Evolutionary conservation across 1,140 invertebrate genomes (phyloP).

Genomic region (Oryctes rhinoceros): DNA sequence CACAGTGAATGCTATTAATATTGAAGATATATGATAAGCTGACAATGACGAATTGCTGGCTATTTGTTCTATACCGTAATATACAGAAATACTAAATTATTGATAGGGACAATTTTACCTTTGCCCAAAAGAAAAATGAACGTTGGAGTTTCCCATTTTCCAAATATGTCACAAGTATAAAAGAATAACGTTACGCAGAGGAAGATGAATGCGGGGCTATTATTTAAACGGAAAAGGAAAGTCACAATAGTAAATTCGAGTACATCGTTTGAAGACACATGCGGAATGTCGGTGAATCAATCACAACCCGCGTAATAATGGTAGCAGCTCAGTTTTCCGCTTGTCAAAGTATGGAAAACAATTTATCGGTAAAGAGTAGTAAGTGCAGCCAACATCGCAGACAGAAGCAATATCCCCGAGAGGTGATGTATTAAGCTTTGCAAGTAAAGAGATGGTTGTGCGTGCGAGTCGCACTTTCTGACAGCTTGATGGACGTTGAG

Average conservation of each 20-base stretch:
- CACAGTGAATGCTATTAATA: background rate
- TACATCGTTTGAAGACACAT: slow-evolving; percentile 40
- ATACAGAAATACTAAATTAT: slow-evolving; percentile 34
- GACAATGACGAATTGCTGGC: slow-evolving; percentile 24
- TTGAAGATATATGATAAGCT: background rate
- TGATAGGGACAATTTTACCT: slow-evolving; percentile 16
- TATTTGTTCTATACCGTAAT: slow-evolving; percentile 27
- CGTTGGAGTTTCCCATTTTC: slow-evolving; percentile 37
- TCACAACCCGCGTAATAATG: slow-evolving; percentile 49
- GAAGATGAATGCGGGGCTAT: slow-evolving; percentile 46
- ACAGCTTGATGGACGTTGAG: slow-evolving; percentile 55
- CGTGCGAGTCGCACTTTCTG: slow-evolving; percentile 51
- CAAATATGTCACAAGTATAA: slow-evolving; percentile 40
- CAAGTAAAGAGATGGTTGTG: slow-evolving; percentile 48
- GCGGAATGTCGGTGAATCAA: slow-evolving; percentile 43
- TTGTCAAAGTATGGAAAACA: slow-evolving; percentile 53
- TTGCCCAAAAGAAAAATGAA: slow-evolving; percentile 40
- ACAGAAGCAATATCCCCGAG: slow-evolving; percentile 50
- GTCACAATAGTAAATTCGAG: slow-evolving; percentile 43
- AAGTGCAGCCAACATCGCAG: slow-evolving; percentile 40
- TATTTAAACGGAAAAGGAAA: slow-evolving; percentile 47
- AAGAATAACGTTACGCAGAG: slow-evolving; percentile 42
- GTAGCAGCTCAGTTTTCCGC: slow-evolving; percentile 46
- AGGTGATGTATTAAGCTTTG: slow-evolving; percentile 52
- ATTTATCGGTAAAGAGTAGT: slow-evolving; percentile 48